Percentiles rank a stretch among this genome's conserved stretches.
These are phyloP conservation scores for Rhabdomys pumilio DNA, from an alignment of 2,797 vertebrate genomes.

Conservation along the genomic window DNA sequence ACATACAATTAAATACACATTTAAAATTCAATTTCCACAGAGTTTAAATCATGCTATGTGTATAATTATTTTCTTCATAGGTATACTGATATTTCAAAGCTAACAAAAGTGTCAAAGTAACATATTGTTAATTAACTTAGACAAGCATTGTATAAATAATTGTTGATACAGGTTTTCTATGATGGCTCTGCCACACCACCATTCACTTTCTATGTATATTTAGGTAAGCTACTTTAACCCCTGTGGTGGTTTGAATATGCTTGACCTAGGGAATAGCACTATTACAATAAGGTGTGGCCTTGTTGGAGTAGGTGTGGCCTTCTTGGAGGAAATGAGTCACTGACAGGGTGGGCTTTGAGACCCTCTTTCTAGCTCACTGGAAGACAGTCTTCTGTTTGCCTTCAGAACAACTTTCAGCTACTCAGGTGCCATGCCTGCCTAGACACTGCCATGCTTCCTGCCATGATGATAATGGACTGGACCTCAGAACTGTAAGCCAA, in stretches of 20 bases:
- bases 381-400: not conserved
- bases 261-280: not conserved
- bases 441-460: not conserved
- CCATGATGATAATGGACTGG: not conserved
- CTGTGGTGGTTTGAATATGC: not conserved
- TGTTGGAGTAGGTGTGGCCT: not conserved
- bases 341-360: not conserved
- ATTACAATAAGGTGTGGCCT: not conserved
- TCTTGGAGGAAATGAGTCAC: not conserved
- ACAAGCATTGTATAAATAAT: not conserved
- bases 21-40: not conserved
- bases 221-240: not conserved
- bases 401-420: not conserved
- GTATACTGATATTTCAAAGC: not conserved
- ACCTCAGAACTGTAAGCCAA: not conserved
- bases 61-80: not conserved
- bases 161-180: not conserved
- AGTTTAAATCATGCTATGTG: not conserved
- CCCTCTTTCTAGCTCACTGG: not conserved
- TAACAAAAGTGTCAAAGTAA: not conserved
- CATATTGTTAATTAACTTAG: not conserved
- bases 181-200: not conserved
- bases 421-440: not conserved
- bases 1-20: not conserved
- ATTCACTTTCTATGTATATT: not conserved